Evolutionary conservation across 2,797 vertebrate genomes (phyloP).

Genomic region (Pseudomugil tenellus): DNA sequence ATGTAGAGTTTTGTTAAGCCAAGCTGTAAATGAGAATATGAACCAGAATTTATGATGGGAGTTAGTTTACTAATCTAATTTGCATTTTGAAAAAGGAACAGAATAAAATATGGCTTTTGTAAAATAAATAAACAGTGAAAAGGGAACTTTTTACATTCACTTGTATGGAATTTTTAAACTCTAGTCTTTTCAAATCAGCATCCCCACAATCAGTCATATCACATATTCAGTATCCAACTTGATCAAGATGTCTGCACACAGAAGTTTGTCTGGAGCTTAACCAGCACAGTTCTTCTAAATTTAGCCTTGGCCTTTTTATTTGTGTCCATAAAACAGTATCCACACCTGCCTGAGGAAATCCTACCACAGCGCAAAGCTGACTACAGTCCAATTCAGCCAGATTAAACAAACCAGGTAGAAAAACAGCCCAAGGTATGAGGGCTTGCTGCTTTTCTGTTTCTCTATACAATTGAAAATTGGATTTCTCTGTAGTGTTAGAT

Average conservation of each 20-base stretch:
- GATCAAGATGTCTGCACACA: background rate
- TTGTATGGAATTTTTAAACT: background rate
- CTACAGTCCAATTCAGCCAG: background rate
- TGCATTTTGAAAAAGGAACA: no score
- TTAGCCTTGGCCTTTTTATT: no score
- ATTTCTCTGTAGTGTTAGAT: background rate
- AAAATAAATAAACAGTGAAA: no score
- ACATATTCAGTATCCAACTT: background rate
- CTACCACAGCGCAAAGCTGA: background rate
- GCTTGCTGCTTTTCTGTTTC: background rate
- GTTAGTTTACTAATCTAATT: no score
- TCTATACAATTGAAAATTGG: background rate
- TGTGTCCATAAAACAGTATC: no score
- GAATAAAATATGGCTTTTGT: no score
- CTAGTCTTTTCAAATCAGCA: background rate
- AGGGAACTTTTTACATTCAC: background rate
- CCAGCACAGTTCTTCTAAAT: background rate
- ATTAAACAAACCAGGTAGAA: constrained; percentile 1
- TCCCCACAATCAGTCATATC: background rate
- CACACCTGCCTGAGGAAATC: background rate
- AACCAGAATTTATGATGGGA: no score
- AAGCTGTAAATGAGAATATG: no score
- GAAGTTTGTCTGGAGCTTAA: background rate
- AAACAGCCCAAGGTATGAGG: background rate
- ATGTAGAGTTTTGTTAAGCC: no score